Evolutionary conservation across 1,140 invertebrate species (phyloP).

Genomic region (Lepeophtheirus salmonis): DNA sequence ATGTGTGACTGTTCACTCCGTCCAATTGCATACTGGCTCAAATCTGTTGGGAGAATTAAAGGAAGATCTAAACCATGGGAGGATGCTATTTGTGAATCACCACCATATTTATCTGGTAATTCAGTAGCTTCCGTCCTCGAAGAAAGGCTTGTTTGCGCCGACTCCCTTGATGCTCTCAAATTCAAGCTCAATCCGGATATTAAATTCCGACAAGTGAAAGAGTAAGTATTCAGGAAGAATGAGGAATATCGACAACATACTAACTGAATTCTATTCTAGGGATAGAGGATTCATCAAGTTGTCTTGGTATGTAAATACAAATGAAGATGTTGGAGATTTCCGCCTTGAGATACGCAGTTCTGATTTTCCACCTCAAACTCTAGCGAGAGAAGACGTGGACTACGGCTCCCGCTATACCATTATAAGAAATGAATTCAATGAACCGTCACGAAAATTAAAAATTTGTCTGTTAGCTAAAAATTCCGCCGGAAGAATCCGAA

Average conservation of each 20-base stretch:
- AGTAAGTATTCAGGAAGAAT: not conserved
- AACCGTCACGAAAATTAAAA: not conserved
- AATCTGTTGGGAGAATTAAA: not conserved
- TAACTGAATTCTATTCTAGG: not conserved
- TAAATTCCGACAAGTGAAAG: not conserved
- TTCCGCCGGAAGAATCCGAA: not conserved
- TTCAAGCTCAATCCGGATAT: constrained; percentile 8
- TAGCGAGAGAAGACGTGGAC: not conserved
- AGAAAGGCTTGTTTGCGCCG: not conserved
- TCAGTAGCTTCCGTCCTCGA: not conserved
- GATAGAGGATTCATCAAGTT: constrained; percentile 1
- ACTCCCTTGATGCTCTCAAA: not conserved
- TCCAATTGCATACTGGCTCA: not conserved
- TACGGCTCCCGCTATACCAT: constrained; percentile 1
- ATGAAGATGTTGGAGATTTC: constrained; percentile 16
- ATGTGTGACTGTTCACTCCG: constrained; percentile 1
- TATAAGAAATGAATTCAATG: not conserved
- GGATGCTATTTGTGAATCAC: not conserved
- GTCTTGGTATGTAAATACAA: constrained; percentile 13
- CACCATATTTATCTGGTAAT: not conserved
- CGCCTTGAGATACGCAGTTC: constrained; percentile 2
- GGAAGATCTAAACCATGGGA: not conserved
- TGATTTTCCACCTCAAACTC: not conserved
- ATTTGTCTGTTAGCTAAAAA: not conserved
- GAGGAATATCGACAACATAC: not conserved